A percentile compares a stretch with the other conserved stretches of the same genome.
phyloP scores from a whole-genome alignment of 2,113 vertebrate species.

The Heterochromis multidens region DNA sequence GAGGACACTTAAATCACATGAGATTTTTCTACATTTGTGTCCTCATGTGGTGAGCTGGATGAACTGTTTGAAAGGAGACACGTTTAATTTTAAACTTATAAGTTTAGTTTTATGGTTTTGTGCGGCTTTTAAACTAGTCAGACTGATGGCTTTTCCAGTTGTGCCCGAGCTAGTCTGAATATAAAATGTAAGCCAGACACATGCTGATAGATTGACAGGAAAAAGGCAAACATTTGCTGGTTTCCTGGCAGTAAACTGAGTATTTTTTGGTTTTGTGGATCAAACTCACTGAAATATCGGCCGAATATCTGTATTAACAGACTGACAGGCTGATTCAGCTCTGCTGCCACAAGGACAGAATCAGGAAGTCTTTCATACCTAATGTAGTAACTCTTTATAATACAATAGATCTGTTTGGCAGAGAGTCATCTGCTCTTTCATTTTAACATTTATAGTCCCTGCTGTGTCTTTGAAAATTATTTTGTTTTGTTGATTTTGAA shows the following conservation, averaged over 20 bases:
- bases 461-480: not conserved
- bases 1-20: not conserved
- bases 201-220: not conserved
- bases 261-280: not conserved
- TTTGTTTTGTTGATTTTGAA: not conserved
- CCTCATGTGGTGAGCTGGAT: not conserved
- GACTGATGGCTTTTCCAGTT: not conserved
- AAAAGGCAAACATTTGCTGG: not conserved
- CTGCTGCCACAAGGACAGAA: not conserved
- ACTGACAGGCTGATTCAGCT: too few species aligned
- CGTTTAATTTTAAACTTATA: not conserved
- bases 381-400: not conserved
- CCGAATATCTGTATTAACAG: not conserved
- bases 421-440: not conserved
- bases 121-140: not conserved
- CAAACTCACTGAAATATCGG: not conserved
- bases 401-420: not conserved
- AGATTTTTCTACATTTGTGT: not conserved
- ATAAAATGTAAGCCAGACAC: not conserved
- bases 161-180: not conserved
- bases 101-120: not conserved
- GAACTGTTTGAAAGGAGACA: not conserved
- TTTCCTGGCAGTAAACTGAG: not conserved
- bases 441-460: not conserved
- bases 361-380: not conserved